Percentiles rank a stretch among this genome's conserved stretches.
Conservation (phyloP, 23 tunicate genomes). For the Clavelina lepadiformis region DNA sequence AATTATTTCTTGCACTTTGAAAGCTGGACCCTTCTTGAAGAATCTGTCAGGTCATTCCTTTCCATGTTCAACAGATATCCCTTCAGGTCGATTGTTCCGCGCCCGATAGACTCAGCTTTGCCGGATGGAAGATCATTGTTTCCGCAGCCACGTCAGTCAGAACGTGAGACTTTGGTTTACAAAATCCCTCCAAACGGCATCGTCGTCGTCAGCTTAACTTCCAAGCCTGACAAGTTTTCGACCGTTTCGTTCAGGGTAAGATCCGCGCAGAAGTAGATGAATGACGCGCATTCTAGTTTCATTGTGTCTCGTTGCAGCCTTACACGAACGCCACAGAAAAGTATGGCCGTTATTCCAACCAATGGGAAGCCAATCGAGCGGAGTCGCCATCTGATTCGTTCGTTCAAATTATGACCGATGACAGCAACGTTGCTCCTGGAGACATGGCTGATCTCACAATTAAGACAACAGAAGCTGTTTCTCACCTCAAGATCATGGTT, state of each 20-base stretch:
- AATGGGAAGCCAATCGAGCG: conserved; percentile 32
- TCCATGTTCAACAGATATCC: no score
- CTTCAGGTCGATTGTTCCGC: no score
- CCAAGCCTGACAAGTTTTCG: conserved; percentile 7
- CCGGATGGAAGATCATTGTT: no score
- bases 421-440: conserved; percentile 18
- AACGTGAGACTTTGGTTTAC: neutral
- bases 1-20: no score
- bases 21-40: no score
- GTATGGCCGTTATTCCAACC: neutral
- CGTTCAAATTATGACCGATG: conserved; percentile 37
- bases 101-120: no score
- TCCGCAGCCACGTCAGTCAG: no score
- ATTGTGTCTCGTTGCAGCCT: conserved; percentile 5
- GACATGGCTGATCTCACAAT: conserved; percentile 25
- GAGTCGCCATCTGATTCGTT: conserved; percentile 55
- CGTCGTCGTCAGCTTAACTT: conserved; percentile 2
- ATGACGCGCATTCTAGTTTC: neutral
- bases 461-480: conserved; percentile 18
- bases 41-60: no score
- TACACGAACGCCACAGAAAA: conserved; percentile 2
- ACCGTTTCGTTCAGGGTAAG: conserved; percentile 28
- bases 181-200: conserved; percentile 31
- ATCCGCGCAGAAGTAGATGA: neutral
- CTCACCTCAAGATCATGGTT: conserved; percentile 25